Conservation (phyloP, 2,113 vertebrate genomes). For the Brachyhypopomus occidentalis region DNA sequence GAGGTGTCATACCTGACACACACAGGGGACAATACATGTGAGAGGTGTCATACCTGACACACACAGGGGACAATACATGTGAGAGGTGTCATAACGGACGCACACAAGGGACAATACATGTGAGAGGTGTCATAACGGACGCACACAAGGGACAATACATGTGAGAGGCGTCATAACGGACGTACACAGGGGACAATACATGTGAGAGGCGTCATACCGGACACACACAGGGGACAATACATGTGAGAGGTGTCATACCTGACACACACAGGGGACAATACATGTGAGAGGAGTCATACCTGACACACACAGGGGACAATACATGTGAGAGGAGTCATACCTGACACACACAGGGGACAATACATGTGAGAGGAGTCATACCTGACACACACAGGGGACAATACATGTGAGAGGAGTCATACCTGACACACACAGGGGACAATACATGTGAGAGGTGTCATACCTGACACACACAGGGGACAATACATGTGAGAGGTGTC, state of each 20-base stretch:
- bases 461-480: conserved; percentile 70
- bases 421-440: conserved; percentile 67
- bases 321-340: too few species aligned
- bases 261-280: conserved; percentile 16
- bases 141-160: conserved; percentile 13
- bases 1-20: conserved; percentile 81
- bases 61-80: conserved; percentile 9
- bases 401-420: too few species aligned
- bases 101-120: conserved; percentile 8
- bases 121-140: conserved; percentile 84
- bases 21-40: conserved; percentile 1
- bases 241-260: conserved; percentile 90
- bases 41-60: conserved; percentile 82
- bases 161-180: conserved; percentile 84
- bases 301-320: conserved; percentile 53
- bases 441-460: too few species aligned
- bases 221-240: conserved; percentile 13
- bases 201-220: conserved; percentile 86
- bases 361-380: too few species aligned
- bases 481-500: too few species aligned
- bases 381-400: conserved; percentile 61
- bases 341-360: conserved; percentile 60
- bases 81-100: conserved; percentile 83
- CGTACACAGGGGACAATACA: conserved; percentile 10
- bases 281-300: too few species aligned